phyloP scores from a whole-genome alignment of 2,797 vertebrate species.

The Melanotaenia parkinsoni region DNA sequence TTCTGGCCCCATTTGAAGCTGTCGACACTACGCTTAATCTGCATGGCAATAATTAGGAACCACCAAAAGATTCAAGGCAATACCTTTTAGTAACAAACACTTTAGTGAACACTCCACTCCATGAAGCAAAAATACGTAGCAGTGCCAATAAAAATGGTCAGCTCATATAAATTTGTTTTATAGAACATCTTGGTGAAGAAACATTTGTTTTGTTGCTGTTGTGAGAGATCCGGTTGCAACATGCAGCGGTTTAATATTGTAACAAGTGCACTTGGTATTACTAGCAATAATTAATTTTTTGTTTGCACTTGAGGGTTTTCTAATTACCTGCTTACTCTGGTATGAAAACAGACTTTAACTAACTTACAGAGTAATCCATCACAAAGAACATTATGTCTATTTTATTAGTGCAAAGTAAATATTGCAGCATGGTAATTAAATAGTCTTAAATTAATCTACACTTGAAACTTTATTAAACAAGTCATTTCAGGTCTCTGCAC shows the following conservation, averaged over 20 bases:
- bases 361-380: constrained; percentile 1
- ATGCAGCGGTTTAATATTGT: background rate
- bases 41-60: constrained; percentile 2
- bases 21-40: constrained; percentile 2
- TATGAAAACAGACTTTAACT: background rate
- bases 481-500: background rate
- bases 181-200: background rate
- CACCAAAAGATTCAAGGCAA: background rate
- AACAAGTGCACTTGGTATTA: background rate
- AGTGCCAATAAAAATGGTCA: background rate
- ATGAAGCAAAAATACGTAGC: background rate
- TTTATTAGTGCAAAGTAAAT: background rate
- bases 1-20: background rate
- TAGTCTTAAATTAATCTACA: constrained; percentile 3
- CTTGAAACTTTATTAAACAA: background rate
- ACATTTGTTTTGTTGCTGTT: background rate
- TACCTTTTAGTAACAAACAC: background rate
- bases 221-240: background rate
- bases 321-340: constrained; percentile 1
- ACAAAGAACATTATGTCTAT: background rate
- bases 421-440: background rate
- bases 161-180: background rate
- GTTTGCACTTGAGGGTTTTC: background rate
- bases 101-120: background rate
- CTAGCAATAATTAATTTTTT: background rate